Percentiles rank a stretch among this genome's conserved stretches.
Conservation (phyloP, 2,797 vertebrate genomes). For the Sebastes nivosus region DNA sequence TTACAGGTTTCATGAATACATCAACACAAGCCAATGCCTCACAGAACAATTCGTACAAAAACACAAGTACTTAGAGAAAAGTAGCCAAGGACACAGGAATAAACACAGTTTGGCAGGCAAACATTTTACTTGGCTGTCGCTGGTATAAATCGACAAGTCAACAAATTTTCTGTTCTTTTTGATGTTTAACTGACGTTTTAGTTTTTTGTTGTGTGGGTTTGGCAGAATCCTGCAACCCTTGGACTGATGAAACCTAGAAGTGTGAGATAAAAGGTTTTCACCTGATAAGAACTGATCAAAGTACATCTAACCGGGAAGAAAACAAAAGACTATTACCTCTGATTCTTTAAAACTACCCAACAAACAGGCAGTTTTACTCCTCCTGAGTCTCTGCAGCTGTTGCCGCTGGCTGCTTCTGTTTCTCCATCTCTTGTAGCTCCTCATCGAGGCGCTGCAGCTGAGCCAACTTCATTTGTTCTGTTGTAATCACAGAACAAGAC, state of each 20-base stretch:
- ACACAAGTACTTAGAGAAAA: background rate
- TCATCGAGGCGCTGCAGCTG: slow-evolving; percentile 56
- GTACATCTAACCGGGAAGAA: background rate
- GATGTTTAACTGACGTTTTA: background rate
- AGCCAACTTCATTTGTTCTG: slow-evolving; percentile 70
- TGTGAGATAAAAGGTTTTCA: background rate
- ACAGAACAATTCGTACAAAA: background rate
- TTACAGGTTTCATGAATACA: background rate
- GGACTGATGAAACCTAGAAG: background rate
- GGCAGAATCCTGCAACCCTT: background rate
- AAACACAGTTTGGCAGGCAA: background rate
- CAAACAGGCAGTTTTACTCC: background rate
- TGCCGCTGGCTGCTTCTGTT: slow-evolving; percentile 3
- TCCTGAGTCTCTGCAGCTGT: slow-evolving; percentile 9
- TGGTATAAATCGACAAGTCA: background rate
- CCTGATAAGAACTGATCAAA: background rate
- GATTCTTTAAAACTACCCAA: background rate
- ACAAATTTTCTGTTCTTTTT: background rate
- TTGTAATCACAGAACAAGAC: background rate
- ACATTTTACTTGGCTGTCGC: background rate
- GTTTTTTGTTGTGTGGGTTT: background rate
- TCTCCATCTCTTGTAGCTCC: slow-evolving; percentile 37
- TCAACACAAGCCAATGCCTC: background rate
- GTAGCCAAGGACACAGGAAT: background rate
- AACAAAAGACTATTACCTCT: background rate